Conservation (phyloP, 2,888 invertebrate species). For the Drosophila niveifrons region DNA sequence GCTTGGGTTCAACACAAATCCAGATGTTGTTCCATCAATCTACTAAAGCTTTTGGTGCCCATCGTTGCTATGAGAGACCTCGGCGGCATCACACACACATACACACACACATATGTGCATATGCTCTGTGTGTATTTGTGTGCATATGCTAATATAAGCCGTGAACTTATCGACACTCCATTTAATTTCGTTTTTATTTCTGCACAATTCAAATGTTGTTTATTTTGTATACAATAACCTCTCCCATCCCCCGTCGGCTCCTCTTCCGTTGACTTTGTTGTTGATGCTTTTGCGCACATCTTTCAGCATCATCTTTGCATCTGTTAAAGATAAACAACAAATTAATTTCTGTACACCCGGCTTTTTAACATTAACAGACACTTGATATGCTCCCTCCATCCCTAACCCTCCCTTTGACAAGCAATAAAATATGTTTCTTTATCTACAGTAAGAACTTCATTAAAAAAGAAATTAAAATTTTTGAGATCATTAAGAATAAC, state of each 20-base stretch:
- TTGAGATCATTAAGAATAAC: not conserved
- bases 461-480: not conserved
- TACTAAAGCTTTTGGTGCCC: not conserved
- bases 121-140: not conserved
- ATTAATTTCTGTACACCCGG: slow-evolving; percentile 27
- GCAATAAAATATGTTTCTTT: not conserved
- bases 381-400: slow-evolving; percentile 13
- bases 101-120: not conserved
- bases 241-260: not conserved
- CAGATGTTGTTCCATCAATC: slow-evolving; percentile 22
- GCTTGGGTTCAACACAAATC: slow-evolving; percentile 13
- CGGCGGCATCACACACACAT: not conserved
- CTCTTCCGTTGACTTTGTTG: slow-evolving; percentile 9
- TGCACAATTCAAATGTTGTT: slow-evolving; percentile 62
- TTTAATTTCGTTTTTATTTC: slow-evolving; percentile 72
- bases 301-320: slow-evolving; percentile 39
- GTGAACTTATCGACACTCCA: slow-evolving; percentile 73
- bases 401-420: not conserved
- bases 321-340: slow-evolving; percentile 52
- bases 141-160: slow-evolving; percentile 29
- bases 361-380: slow-evolving; percentile 27
- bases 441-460: slow-evolving; percentile 2
- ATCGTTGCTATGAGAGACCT: slow-evolving; percentile 10
- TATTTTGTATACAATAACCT: slow-evolving; percentile 64
- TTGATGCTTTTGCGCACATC: slow-evolving; percentile 39